A percentile compares a stretch with the other conserved stretches of the same genome.
Conservation (phyloP, 2,888 invertebrate genomes). For the Sycophila texana region DNA sequence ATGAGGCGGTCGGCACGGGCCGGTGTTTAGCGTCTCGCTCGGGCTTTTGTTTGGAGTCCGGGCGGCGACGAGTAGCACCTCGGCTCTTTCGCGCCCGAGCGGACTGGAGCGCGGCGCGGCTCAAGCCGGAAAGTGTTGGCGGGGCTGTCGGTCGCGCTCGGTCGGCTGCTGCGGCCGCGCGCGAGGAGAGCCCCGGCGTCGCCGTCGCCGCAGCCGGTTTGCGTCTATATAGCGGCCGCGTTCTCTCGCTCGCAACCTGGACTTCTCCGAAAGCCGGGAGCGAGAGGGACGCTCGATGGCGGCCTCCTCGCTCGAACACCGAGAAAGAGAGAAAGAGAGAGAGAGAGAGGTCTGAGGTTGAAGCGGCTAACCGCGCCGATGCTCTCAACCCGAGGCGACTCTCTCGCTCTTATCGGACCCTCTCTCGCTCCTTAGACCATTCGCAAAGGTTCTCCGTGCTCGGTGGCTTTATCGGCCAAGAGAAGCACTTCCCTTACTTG, state of each 20-base stretch:
- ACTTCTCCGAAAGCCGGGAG: conserved; percentile 6
- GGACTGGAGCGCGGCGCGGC: conserved; percentile 34
- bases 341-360: conserved; percentile 69
- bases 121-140: conserved; percentile 69
- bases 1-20: no score
- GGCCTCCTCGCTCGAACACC: no score
- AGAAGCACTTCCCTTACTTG: conserved; percentile 57
- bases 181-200: conserved; percentile 62
- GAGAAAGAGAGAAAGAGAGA: conserved; percentile 16
- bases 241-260: conserved; percentile 30
- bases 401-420: conserved; percentile 6
- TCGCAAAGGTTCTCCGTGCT: conserved; percentile 11
- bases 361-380: conserved; percentile 73
- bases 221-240: conserved; percentile 66
- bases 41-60: conserved; percentile 37
- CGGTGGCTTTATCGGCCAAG: conserved; percentile 51
- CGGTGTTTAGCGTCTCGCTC: conserved; percentile 31
- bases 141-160: conserved; percentile 73
- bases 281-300: no score
- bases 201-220: conserved; percentile 69
- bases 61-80: no score
- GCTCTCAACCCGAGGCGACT: conserved; percentile 72
- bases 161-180: conserved; percentile 69
- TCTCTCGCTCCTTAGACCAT: background rate
- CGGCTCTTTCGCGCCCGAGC: no score